Evolutionary conservation across 2,113 vertebrate species (phyloP).

Genomic region (Pardalotus punctatus): DNA sequence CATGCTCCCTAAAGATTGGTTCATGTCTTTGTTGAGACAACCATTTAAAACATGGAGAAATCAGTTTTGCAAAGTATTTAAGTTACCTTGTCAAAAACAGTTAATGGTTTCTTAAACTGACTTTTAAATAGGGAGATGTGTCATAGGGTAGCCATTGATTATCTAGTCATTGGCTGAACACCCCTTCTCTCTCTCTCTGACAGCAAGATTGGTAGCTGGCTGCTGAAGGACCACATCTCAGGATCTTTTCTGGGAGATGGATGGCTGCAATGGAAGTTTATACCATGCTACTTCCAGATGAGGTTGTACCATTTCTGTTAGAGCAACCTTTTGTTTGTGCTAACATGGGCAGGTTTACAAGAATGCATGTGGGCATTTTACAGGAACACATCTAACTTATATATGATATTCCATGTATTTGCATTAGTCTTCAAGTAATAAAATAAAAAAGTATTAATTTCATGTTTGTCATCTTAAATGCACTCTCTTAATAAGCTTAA

Average conservation of each 20-base stretch:
- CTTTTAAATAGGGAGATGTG: not conserved
- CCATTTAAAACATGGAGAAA: not conserved
- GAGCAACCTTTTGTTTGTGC: not conserved
- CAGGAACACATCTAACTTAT: not conserved
- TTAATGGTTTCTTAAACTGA: not conserved
- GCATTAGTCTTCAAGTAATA: not conserved
- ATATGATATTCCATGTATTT: not conserved
- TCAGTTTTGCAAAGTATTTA: not conserved
- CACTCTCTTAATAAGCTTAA: slow-evolving; percentile 52
- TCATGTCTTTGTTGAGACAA: not conserved
- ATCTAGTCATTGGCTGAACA: not conserved
- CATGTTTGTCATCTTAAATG: slow-evolving; percentile 58
- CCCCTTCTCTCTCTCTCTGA: not conserved
- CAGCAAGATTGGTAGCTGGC: not conserved
- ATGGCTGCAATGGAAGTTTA: not conserved
- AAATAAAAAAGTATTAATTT: slow-evolving; percentile 34
- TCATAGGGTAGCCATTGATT: not conserved
- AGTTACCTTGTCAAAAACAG: not conserved
- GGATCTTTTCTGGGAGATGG: not conserved
- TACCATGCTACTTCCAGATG: not conserved
- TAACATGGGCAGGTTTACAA: not conserved
- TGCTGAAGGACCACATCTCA: not conserved
- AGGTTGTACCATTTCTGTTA: not conserved
- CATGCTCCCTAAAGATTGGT: not conserved
- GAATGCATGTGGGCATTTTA: not conserved